A percentile compares a stretch with the other conserved stretches of the same genome.
Conservation (phyloP, 92 coral and sea anemone genomes). For the Epizoanthus rinbou region DNA sequence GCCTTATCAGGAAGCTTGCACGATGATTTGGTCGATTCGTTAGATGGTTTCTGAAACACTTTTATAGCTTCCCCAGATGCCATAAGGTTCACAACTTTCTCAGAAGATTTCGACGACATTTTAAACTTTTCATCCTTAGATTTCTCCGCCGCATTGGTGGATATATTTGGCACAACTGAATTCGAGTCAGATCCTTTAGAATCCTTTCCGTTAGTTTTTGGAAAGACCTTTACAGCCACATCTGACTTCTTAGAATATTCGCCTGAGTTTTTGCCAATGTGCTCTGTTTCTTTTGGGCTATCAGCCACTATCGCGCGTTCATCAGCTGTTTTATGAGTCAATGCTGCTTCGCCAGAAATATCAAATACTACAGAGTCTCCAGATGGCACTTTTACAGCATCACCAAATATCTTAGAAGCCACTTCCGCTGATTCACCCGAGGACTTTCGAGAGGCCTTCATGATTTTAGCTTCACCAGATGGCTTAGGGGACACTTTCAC, state of each 20-base stretch:
- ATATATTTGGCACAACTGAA: not conserved
- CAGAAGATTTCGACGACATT: constrained; percentile 19
- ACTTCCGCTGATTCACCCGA: constrained; percentile 18
- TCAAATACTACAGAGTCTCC: too few relatives aligned
- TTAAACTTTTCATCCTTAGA: constrained; percentile 29
- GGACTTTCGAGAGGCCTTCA: constrained; percentile 15
- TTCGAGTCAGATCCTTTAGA: not conserved
- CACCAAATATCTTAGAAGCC: not conserved
- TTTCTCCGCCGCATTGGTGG: constrained; percentile 30
- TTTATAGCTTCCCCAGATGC: constrained; percentile 41
- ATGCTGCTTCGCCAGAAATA: too few relatives aligned
- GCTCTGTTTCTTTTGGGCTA: not conserved
- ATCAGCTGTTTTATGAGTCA: constrained; percentile 9
- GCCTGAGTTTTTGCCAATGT: not conserved
- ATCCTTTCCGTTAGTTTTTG: constrained; percentile 12
- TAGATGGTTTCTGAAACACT: not conserved
- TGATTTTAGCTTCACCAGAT: not conserved
- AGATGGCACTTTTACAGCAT: too few relatives aligned
- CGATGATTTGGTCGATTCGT: not conserved
- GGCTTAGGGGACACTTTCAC: not conserved
- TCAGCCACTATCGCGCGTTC: constrained; percentile 18
- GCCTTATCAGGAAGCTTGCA: not conserved
- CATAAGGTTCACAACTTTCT: constrained; percentile 10
- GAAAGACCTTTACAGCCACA: constrained; percentile 2
- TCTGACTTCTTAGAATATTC: constrained; percentile 26